phyloP scores from a whole-genome alignment of 2,888 invertebrate genomes.

The Eristalis arbustorum region DNA sequence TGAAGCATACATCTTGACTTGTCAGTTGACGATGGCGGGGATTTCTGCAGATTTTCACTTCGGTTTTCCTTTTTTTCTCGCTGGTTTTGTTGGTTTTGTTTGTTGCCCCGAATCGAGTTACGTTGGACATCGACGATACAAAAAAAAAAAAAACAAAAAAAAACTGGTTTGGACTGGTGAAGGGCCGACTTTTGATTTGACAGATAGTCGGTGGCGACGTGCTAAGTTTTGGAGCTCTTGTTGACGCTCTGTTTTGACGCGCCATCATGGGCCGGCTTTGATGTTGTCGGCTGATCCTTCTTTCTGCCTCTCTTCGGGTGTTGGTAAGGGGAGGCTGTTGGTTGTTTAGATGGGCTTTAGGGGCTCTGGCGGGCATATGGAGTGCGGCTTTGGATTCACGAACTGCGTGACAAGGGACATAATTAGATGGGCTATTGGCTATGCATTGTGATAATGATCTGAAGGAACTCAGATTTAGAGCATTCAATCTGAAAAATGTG shows the following conservation, averaged over 20 bases:
- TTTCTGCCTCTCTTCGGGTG: background rate
- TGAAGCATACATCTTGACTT: conserved; percentile 66
- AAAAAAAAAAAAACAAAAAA: background rate
- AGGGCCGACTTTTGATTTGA: background rate
- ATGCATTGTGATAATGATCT: too few relatives aligned
- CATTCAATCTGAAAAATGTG: too few relatives aligned
- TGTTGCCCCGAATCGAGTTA: background rate
- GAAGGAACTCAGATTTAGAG: too few relatives aligned
- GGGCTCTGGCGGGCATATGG: background rate
- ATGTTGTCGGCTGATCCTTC: background rate
- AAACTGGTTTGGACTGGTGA: background rate
- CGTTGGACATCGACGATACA: background rate
- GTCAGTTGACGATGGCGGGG: conserved; percentile 61
- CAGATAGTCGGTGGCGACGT: background rate
- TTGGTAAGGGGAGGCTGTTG: background rate
- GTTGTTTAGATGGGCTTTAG: background rate
- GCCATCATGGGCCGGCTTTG: background rate
- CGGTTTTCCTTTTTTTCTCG: background rate
- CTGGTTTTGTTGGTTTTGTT: too few relatives aligned
- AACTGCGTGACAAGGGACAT: too few relatives aligned
- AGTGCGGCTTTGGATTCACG: too few relatives aligned
- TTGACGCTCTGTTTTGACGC: background rate
- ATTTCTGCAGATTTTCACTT: conserved; percentile 61
- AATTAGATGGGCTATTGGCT: too few relatives aligned
- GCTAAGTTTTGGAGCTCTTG: background rate